Conservation (phyloP, 2,888 invertebrate species). For the Silvanus unidentatus region DNA sequence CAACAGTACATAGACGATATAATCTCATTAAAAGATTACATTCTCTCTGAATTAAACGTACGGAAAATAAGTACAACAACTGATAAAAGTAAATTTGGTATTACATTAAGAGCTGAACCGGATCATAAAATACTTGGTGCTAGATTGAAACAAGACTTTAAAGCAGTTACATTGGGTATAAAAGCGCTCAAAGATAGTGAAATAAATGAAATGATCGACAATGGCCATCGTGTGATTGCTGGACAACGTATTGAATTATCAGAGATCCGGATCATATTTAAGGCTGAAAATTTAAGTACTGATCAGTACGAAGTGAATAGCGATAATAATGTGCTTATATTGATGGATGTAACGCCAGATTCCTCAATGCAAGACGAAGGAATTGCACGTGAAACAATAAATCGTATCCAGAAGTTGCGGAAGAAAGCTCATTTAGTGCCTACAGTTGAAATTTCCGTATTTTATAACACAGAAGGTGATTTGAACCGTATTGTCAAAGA, state of each 20-base stretch:
- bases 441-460: constrained; percentile 81
- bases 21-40: constrained; percentile 65
- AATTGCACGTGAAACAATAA: constrained; percentile 89
- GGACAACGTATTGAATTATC: constrained; percentile 72
- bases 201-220: constrained; percentile 66
- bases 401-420: constrained; percentile 90
- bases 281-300: constrained; percentile 56
- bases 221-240: constrained; percentile 65
- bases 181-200: constrained; percentile 72
- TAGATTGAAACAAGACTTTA: constrained; percentile 84
- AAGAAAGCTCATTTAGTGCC: constrained; percentile 93
- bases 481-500: constrained; percentile 63
- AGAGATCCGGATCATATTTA: constrained; percentile 80
- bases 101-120: constrained; percentile 86
- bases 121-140: constrained; percentile 89
- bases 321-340: constrained; percentile 81
- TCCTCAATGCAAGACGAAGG: constrained; percentile 92
- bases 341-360: constrained; percentile 85
- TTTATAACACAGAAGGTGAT: constrained; percentile 62
- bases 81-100: constrained; percentile 83
- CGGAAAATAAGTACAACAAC: constrained; percentile 75
- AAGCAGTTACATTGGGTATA: constrained; percentile 75
- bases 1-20: constrained; percentile 71
- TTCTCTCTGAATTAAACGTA: constrained; percentile 90
- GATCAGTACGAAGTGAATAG: constrained; percentile 85